Percentiles rank a stretch among this genome's conserved stretches.
Conservation (phyloP, 2,888 invertebrate species). For the Parapristionchus giblindavisi region DNA sequence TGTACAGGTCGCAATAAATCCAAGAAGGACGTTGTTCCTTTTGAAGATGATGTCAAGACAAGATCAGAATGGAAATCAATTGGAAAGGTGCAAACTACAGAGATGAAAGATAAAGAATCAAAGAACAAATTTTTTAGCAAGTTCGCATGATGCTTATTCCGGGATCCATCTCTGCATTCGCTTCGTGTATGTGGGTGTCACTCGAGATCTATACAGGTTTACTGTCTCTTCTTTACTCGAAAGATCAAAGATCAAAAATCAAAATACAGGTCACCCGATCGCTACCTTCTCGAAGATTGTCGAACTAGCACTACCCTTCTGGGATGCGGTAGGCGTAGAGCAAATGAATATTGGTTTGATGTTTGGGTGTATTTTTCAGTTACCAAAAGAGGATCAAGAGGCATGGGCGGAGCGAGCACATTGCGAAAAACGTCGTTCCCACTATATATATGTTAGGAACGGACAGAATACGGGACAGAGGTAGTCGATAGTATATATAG, state of each 20-base stretch:
- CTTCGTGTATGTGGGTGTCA: slow-evolving; percentile 37
- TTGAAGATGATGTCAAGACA: slow-evolving; percentile 7
- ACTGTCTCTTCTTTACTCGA: background rate
- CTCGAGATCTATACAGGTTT: slow-evolving; percentile 21
- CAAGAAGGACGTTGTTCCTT: background rate
- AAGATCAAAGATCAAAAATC: slow-evolving; percentile 16
- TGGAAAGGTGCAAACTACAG: slow-evolving; percentile 19
- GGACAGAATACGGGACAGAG: too few relatives aligned
- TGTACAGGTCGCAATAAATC: background rate
- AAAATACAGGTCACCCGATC: slow-evolving; percentile 17
- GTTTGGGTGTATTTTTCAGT: too few relatives aligned
- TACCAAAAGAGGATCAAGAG: slow-evolving; percentile 16
- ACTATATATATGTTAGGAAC: slow-evolving; percentile 30
- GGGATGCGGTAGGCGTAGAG: slow-evolving; percentile 30
- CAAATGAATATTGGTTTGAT: too few relatives aligned
- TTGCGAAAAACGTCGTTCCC: slow-evolving; percentile 2
- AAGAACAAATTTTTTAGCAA: slow-evolving; percentile 15
- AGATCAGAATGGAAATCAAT: slow-evolving; percentile 25
- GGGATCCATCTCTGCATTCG: slow-evolving; percentile 32
- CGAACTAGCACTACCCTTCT: slow-evolving; percentile 33
- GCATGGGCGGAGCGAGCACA: slow-evolving; percentile 31
- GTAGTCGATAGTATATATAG: too few relatives aligned
- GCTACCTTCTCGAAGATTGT: slow-evolving; percentile 33
- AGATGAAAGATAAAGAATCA: background rate
- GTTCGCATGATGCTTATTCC: slow-evolving; percentile 35